phyloP scores from a whole-genome alignment of 2,888 invertebrate species.

The Nephrotoma flavescens region DNA sequence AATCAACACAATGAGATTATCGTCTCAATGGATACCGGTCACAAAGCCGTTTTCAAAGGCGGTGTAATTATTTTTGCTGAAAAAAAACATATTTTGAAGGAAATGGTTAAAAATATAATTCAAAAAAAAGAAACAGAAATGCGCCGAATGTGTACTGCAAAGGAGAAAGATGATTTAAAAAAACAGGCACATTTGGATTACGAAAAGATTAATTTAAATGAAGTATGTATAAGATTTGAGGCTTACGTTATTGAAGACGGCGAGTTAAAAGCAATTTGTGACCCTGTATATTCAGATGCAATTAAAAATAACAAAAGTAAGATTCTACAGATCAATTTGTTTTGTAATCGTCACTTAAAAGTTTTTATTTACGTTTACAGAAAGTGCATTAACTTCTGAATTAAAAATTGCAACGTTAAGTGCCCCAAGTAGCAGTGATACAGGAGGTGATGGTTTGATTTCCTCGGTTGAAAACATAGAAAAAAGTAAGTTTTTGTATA shows the following conservation, averaged over 20 bases:
- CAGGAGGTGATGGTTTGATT: slow-evolving; percentile 66
- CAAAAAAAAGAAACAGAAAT: slow-evolving; percentile 29
- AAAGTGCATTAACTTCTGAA: slow-evolving; percentile 72
- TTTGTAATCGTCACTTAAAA: slow-evolving; percentile 3
- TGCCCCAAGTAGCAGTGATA: slow-evolving; percentile 47
- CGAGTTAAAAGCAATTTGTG: slow-evolving; percentile 43
- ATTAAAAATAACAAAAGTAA: slow-evolving; percentile 76
- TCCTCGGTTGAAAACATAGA: slow-evolving; percentile 75
- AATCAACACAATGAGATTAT: no score
- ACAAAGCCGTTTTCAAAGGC: no score
- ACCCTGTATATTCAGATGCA: slow-evolving; percentile 53
- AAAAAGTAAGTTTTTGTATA: slow-evolving; percentile 46
- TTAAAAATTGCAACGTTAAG: slow-evolving; percentile 67
- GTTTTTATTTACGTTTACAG: slow-evolving; percentile 32
- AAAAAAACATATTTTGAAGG: slow-evolving; percentile 55
- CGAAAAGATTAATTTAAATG: slow-evolving; percentile 62
- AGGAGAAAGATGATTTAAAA: slow-evolving; percentile 34
- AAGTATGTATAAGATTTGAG: slow-evolving; percentile 63
- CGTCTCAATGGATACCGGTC: no score
- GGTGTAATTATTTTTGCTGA: slow-evolving; percentile 81
- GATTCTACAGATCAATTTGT: slow-evolving; percentile 19
- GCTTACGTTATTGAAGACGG: slow-evolving; percentile 46
- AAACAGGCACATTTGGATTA: slow-evolving; percentile 43
- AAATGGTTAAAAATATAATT: slow-evolving; percentile 46
- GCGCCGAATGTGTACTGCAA: slow-evolving; percentile 21